phyloP scores from a whole-genome alignment of 2,888 invertebrate genomes.

The Seira sanloemensis region DNA sequence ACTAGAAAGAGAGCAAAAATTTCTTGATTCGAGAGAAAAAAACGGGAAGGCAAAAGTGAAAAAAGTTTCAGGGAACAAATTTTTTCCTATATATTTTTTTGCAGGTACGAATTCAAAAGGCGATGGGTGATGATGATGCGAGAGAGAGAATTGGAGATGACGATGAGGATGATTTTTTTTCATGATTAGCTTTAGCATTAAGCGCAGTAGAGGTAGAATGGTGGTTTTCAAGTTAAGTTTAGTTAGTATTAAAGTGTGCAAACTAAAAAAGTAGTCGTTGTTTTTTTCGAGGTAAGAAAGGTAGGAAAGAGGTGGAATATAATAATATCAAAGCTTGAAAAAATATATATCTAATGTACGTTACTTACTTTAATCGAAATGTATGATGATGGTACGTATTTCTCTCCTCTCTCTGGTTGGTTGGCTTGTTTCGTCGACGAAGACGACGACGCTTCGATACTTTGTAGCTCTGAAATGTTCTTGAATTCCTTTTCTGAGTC shows the following conservation, averaged over 20 bases:
- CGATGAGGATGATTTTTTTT: slow-evolving; percentile 23
- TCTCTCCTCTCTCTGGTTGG: slow-evolving; percentile 55
- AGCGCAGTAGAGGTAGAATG: slow-evolving; percentile 45
- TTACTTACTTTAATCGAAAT: slow-evolving; percentile 60
- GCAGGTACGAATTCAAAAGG: not conserved
- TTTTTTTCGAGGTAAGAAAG: slow-evolving; percentile 62
- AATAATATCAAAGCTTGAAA: slow-evolving; percentile 26
- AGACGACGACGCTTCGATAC: slow-evolving; percentile 62
- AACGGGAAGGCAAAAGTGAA: slow-evolving; percentile 35
- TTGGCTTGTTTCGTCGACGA: slow-evolving; percentile 56
- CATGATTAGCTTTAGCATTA: slow-evolving; percentile 39
- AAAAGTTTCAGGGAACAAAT: slow-evolving; percentile 51
- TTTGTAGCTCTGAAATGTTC: slow-evolving; percentile 52
- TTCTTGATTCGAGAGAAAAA: slow-evolving; percentile 8
- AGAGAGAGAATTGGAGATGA: slow-evolving; percentile 1
- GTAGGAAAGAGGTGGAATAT: slow-evolving; percentile 67
- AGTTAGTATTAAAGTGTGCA: slow-evolving; percentile 56
- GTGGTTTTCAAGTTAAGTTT: slow-evolving; percentile 21
- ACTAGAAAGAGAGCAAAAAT: not conserved
- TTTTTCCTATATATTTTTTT: not conserved
- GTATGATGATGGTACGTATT: slow-evolving; percentile 25
- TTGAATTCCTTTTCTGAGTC: slow-evolving; percentile 55
- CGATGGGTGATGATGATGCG: not conserved
- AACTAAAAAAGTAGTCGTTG: slow-evolving; percentile 57
- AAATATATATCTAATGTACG: slow-evolving; percentile 60